phyloP scores from a whole-genome alignment of 2,113 vertebrate genomes.

The Burhinus bistriatus region DNA sequence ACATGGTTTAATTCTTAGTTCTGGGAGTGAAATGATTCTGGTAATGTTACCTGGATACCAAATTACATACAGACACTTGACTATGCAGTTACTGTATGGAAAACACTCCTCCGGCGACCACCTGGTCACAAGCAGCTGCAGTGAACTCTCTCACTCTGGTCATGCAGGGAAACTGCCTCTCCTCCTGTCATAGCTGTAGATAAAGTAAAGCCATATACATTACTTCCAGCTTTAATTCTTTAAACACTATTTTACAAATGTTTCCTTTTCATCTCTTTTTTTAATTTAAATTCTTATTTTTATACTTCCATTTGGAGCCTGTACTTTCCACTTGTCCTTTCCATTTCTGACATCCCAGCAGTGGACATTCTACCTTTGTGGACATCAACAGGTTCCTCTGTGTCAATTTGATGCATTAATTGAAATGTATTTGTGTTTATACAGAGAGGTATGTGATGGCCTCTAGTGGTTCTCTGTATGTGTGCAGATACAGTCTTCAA shows the following conservation, averaged over 20 bases:
- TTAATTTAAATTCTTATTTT: neutral
- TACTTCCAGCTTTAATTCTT: neutral
- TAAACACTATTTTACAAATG: neutral
- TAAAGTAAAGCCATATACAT: neutral
- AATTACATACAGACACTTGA: neutral
- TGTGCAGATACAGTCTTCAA: neutral
- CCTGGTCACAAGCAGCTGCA: neutral
- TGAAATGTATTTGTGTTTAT: neutral
- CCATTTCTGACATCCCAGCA: neutral
- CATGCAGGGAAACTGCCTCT: neutral
- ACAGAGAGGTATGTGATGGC: conserved; percentile 26
- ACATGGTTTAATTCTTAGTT: neutral
- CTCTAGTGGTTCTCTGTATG: conserved; percentile 43
- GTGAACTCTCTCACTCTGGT: neutral
- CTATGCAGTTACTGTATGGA: neutral
- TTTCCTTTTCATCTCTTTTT: neutral
- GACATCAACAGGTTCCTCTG: neutral
- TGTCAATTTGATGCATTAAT: neutral
- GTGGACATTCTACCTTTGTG: neutral
- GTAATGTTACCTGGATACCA: conserved; percentile 15
- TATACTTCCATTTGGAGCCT: neutral
- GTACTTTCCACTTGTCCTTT: neutral
- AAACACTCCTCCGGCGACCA: neutral
- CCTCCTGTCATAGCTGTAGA: neutral
- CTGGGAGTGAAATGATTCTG: neutral